These are phyloP conservation scores for Protula sp. DNA, from an alignment of 2,888 invertebrate genomes.

Conservation along the genomic window DNA sequence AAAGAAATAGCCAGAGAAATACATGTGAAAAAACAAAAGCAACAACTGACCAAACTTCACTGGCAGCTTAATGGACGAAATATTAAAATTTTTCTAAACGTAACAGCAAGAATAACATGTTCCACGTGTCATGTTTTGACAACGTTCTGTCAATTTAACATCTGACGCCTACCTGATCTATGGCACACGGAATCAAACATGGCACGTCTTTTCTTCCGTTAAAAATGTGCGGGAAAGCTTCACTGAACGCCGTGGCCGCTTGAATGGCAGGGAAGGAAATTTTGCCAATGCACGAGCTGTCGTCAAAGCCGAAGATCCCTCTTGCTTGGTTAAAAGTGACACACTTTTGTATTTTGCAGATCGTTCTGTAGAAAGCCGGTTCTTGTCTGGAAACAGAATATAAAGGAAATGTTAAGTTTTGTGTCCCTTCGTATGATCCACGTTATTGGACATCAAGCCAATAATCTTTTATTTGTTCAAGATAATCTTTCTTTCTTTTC, in stretches of 20 bases:
- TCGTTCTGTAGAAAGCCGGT: slow-evolving; percentile 87
- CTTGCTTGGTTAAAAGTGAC: slow-evolving; percentile 97
- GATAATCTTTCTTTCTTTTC: too few relatives aligned
- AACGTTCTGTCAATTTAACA: too few relatives aligned
- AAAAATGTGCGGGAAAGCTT: slow-evolving; percentile 74
- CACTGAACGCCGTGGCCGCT: slow-evolving; percentile 81
- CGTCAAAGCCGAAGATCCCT: slow-evolving; percentile 96
- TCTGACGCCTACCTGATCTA: slow-evolving; percentile 89
- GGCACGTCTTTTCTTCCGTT: slow-evolving; percentile 67
- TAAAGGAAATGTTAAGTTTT: too few relatives aligned
- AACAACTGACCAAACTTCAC: too few relatives aligned
- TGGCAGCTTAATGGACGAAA: too few relatives aligned
- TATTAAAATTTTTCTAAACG: too few relatives aligned
- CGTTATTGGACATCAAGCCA: too few relatives aligned
- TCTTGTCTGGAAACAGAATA: slow-evolving; percentile 63
- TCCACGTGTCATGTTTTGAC: too few relatives aligned
- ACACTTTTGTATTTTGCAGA: slow-evolving; percentile 84
- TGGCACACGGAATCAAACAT: slow-evolving; percentile 93
- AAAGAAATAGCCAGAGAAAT: too few relatives aligned
- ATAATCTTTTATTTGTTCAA: too few relatives aligned
- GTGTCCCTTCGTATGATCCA: too few relatives aligned
- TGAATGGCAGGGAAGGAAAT: slow-evolving; percentile 94
- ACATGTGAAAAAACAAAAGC: background rate
- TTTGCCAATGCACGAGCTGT: slow-evolving; percentile 93
- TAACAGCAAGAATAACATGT: too few relatives aligned